Conservation (phyloP, 2,113 vertebrate species). For the Lasiurus cinereus region DNA sequence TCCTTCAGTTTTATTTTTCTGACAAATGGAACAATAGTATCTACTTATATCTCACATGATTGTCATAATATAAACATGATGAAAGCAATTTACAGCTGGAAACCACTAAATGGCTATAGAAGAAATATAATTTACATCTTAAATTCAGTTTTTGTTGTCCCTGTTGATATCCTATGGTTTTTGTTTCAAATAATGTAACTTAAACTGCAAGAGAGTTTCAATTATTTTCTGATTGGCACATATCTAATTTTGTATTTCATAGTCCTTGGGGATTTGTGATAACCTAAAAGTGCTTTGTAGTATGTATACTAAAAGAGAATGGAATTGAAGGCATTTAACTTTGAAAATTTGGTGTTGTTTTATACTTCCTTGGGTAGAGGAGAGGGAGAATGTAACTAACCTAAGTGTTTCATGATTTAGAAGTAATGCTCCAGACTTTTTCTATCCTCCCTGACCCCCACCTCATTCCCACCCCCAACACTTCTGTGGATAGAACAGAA, state of each 20-base stretch:
- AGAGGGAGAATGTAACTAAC: not conserved
- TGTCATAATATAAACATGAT: not conserved
- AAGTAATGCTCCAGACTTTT: conserved; percentile 56
- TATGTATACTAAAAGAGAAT: conserved; percentile 43
- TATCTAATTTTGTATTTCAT: conserved; percentile 59
- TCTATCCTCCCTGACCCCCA: not conserved
- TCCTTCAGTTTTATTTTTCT: conserved; percentile 24
- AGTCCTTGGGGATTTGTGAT: not conserved
- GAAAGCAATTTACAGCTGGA: not conserved
- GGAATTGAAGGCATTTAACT: conserved; percentile 51
- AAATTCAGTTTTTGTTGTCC: conserved; percentile 11
- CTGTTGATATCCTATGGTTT: not conserved
- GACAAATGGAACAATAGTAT: not conserved
- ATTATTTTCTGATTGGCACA: conserved; percentile 24
- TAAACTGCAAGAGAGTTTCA: not conserved
- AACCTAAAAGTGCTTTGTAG: conserved; percentile 53
- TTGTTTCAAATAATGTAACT: conserved; percentile 17
- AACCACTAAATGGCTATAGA: not conserved
- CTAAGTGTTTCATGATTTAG: conserved; percentile 38
- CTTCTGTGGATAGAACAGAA: conserved; percentile 58
- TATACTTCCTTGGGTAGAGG: not conserved
- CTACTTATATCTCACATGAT: not conserved
- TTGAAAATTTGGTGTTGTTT: conserved; percentile 55
- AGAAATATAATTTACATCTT: not conserved
- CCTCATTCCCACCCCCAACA: not conserved